Base-by-base conservation (phyloP, 2,888 invertebrate genomes). In the Acrobasis consociella region DNA sequence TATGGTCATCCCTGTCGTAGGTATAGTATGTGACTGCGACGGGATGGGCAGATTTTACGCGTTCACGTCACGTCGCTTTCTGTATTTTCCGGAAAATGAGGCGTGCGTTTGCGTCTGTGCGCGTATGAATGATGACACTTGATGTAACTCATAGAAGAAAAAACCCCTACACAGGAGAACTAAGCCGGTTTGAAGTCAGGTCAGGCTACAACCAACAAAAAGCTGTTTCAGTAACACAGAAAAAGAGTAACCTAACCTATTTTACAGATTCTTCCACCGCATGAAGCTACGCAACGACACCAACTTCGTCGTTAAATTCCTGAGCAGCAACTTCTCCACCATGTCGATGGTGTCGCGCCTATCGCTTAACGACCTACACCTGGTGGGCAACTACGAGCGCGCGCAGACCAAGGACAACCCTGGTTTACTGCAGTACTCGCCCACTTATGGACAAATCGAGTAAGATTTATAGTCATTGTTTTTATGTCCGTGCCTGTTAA, bases 201-300 rank as follows among this genome's bases (percentile, higher is more conserved):
- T 31, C 31, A 31, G 7, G 7, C 31, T 31, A 7, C 7, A 2
- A 31, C 31, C 7, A 31, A 31, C 31, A 5, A 31, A 31, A 31
- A 31, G 31, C 31, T 5, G 22, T 22, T 22, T 22, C 5, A 22
- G 22, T 22, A 22, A 22, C 22, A 22, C 22, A 5, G 5, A 22
- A 22, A 22, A 22, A 22, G 22, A 22, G 22, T 22, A 22, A 22
- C 2, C 31, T 31, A 31, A 31, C 31, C 31, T 52, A 46, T 42
- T 46, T 13, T 10, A 16, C 68, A 90, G 91, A 31, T 89, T 89
- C 69, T 89, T 91, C 73, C 85, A 88, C 62, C 88, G 91, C 17
- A 76, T 90, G 80, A 89, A 88, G 64, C 82, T 91, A 0, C 86
- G 89, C 0, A 88, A 89, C 76, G 69, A 81, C 66, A 91, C 90